phyloP scores from a whole-genome alignment of 2,797 vertebrate genomes.

The Schizothorax lantsangensis region DNA sequence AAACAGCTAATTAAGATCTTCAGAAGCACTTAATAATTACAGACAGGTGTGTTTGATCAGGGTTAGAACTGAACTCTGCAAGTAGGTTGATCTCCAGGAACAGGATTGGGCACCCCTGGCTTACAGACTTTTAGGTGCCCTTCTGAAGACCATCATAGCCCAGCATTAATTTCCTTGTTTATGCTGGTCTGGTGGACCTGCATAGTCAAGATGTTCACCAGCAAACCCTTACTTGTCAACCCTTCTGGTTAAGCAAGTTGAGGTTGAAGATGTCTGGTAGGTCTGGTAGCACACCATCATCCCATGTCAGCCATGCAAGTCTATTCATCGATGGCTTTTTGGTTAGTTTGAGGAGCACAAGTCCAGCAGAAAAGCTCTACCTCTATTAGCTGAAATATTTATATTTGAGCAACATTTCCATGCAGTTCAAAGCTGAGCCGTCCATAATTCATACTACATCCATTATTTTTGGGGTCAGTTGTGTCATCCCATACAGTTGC shows the following conservation, averaged over 20 bases:
- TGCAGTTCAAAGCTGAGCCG: constrained; percentile 57
- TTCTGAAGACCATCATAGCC: not conserved
- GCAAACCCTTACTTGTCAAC: not conserved
- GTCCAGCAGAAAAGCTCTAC: constrained; percentile 39
- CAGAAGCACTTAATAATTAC: too few species aligned
- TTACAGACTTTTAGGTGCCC: not conserved
- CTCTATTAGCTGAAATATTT: constrained; percentile 71
- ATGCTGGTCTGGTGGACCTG: not conserved
- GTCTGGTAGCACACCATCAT: not conserved
- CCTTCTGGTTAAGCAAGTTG: not conserved
- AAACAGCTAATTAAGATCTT: too few species aligned
- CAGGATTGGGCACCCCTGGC: too few species aligned
- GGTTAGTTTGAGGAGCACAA: constrained; percentile 33
- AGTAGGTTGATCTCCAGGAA: too few species aligned
- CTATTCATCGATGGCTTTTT: not conserved
- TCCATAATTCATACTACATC: constrained; percentile 72
- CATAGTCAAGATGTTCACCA: not conserved
- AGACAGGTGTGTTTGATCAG: too few species aligned
- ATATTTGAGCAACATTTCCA: constrained; percentile 67
- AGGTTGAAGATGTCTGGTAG: not conserved
- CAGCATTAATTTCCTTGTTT: not conserved
- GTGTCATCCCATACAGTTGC: constrained; percentile 44
- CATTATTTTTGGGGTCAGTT: constrained; percentile 71
- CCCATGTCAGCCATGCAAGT: not conserved
- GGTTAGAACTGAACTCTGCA: too few species aligned